These are phyloP conservation scores for Dicrurus megarhynchus DNA, from an alignment of 2,113 vertebrate genomes.

Conservation along the genomic window DNA sequence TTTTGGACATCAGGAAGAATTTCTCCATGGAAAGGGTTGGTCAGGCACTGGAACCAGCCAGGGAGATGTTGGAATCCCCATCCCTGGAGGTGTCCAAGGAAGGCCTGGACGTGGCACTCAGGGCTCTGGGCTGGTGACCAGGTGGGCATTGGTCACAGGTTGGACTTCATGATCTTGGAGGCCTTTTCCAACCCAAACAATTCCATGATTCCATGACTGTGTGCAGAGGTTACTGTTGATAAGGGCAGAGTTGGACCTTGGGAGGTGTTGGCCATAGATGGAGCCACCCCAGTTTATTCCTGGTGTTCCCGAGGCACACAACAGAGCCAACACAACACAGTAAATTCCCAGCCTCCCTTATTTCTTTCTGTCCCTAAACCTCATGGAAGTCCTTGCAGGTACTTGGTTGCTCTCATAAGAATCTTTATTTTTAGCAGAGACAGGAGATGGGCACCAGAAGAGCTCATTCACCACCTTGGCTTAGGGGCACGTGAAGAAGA, in stretches of 20 bases:
- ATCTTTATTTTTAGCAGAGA: background rate
- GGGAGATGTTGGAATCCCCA: background rate
- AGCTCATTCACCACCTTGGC: background rate
- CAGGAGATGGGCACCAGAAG: background rate
- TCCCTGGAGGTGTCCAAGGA: background rate
- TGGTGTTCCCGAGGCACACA: fast-evolving
- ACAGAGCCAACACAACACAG: background rate
- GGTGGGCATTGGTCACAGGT: too few species aligned
- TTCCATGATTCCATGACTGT: background rate
- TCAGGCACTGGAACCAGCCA: background rate
- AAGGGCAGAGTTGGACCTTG: background rate
- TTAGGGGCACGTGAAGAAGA: background rate
- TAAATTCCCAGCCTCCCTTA: background rate
- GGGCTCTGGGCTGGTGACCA: background rate
- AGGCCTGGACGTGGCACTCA: background rate
- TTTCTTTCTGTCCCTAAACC: background rate
- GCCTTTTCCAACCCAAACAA: background rate
- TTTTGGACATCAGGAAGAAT: background rate
- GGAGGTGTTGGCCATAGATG: background rate
- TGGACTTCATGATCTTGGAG: background rate
- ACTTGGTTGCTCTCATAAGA: background rate
- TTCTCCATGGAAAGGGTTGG: background rate
- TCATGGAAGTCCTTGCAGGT: background rate
- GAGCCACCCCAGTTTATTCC: background rate
- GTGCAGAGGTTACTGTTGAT: background rate